Base-by-base conservation (phyloP, 1,140 invertebrate genomes). In the Lasaia peninsularis region DNA sequence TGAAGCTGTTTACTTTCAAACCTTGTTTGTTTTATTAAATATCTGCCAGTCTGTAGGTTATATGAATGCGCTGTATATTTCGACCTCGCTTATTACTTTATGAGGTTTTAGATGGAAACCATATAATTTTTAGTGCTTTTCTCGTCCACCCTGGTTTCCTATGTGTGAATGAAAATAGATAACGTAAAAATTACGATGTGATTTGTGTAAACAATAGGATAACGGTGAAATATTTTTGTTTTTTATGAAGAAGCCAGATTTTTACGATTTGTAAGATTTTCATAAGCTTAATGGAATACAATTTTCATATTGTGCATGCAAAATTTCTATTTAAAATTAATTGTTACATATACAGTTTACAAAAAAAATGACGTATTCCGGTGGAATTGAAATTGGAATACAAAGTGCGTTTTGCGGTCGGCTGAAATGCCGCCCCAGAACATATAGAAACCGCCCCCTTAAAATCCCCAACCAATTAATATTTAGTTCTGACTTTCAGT, bases 1-100 rank as follows among this genome's bases (percentile, higher is more conserved):
- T 62, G 67, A 70, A 72, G 79, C 73, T 80, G 75, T 73, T 75
- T 71, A 59, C 59, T 71, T 60, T 53, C 61, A 63, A 50, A 52
- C 10, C 40, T 53, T 62, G 63, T 60, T 58, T 55, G 28, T 60
- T 59, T 44, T 20, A 37, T 52, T 12, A 24, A 35, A 37, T 12
- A 37, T 37, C 16, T 40, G 12, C 24, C 24, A 52, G 49, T 32
- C 24, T 10, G 24, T 28, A 35, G 37, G 49, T 44, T 50, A 50
- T 21, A 24, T 12, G 32, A 10, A 12, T 12, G 33, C 50, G 50
- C 55, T 52, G 34, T 21, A 40, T 50, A 24, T 34, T 35, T 14
- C 35, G 21, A 14, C 37, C 40, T 40, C 37, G 52, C 18, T 21
- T 54, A 44, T 55, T 18, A 55, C 16, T 24, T 44, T 28, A 40